These are phyloP conservation scores for Temnothorax curvispinosus DNA, from an alignment of 1,140 invertebrate genomes.

Conservation along the genomic window DNA sequence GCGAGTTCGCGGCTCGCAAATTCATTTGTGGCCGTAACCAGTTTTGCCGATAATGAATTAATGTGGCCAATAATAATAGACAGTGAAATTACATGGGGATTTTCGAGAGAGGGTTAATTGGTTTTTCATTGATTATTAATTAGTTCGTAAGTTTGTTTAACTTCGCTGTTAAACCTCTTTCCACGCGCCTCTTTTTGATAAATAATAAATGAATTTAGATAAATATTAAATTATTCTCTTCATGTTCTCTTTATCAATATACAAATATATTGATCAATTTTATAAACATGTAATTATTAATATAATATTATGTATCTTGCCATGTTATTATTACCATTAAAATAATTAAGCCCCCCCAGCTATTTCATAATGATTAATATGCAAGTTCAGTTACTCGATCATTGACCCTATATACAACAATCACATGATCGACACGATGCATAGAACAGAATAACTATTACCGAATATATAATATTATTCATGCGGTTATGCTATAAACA, in stretches of 20 bases:
- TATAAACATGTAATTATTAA: constrained; percentile 43
- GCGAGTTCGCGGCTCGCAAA: constrained; percentile 14
- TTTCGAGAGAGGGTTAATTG: constrained; percentile 57
- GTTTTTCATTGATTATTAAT: constrained; percentile 53
- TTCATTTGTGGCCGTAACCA: constrained; percentile 31
- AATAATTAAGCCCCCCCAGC: constrained; percentile 45
- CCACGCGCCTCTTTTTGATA: background rate
- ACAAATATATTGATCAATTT: constrained; percentile 15
- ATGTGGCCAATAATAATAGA: constrained; percentile 48
- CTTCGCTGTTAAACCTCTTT: background rate
- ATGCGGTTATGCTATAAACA: constrained; percentile 19
- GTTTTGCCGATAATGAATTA: constrained; percentile 53
- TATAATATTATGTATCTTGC: constrained; percentile 38
- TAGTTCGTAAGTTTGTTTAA: constrained; percentile 52
- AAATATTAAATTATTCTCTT: constrained; percentile 49
- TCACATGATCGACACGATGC: background rate
- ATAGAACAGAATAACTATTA: background rate
- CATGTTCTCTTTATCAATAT: background rate
- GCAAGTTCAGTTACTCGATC: constrained; percentile 26
- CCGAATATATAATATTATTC: constrained; percentile 10
- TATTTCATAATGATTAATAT: constrained; percentile 47
- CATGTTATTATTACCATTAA: constrained; percentile 40
- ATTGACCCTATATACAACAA: background rate
- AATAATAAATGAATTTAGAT: constrained; percentile 31
- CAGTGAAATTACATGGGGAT: constrained; percentile 40